Evolutionary conservation across 2,113 vertebrate species (phyloP).

Genomic region (Phodopus roborovskii): DNA sequence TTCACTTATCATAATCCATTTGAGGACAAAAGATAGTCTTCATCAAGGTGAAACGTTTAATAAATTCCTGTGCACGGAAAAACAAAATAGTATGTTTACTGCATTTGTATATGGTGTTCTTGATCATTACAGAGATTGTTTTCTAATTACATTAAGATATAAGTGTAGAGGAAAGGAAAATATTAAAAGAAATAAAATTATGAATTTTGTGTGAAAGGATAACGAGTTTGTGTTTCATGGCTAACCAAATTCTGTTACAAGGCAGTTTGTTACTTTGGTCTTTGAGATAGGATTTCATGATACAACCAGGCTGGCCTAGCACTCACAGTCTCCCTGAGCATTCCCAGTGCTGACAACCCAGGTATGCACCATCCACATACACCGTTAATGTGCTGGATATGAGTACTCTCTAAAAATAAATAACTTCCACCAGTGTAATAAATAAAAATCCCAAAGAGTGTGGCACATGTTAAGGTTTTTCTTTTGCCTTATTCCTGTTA

Average conservation of each 20-base stretch:
- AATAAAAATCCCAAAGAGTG: neutral
- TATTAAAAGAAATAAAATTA: neutral
- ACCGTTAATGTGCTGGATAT: too few relatives aligned
- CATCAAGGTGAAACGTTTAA: neutral
- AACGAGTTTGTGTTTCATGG: neutral
- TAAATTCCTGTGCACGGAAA: slow-evolving; percentile 26
- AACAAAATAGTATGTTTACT: neutral
- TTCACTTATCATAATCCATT: neutral
- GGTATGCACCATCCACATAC: neutral
- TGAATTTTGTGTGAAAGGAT: neutral
- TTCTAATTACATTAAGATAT: neutral
- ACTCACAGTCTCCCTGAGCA: neutral
- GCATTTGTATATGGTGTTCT: neutral
- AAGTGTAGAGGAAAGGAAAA: slow-evolving; percentile 28
- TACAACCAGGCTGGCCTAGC: neutral
- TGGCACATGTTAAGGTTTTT: neutral
- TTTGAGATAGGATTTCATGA: neutral
- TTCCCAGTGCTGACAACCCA: neutral
- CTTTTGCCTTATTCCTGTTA: neutral
- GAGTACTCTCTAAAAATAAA: neutral
- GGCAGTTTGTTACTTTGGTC: neutral
- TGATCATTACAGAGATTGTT: neutral
- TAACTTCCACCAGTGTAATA: neutral
- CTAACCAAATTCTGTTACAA: slow-evolving; percentile 4
- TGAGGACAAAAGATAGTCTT: neutral